phyloP scores from a whole-genome alignment of 64 coral and sea anemone genomes.

The Orbicella faveolata region DNA sequence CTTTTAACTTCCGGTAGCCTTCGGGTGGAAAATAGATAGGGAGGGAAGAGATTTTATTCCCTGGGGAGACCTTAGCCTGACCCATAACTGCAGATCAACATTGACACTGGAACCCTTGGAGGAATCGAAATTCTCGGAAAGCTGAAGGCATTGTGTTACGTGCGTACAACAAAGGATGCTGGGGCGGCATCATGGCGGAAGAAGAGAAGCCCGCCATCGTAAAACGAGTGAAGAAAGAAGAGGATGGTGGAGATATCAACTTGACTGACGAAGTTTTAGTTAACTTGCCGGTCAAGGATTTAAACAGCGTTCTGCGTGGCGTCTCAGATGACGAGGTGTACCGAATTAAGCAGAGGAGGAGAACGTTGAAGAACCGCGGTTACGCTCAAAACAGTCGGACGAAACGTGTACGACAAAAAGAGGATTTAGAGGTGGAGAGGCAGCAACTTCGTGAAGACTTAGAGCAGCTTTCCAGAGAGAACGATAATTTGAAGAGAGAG shows the following conservation, averaged over 20 bases:
- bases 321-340: constrained; percentile 75
- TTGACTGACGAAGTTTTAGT: constrained; percentile 74
- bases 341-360: constrained; percentile 79
- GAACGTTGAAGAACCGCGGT: constrained; percentile 96
- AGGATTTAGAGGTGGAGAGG: constrained; percentile 83
- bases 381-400: constrained; percentile 98
- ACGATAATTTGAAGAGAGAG: constrained; percentile 86
- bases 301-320: constrained; percentile 70
- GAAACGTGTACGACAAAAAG: constrained; percentile 85
- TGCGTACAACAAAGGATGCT: constrained; percentile 54
- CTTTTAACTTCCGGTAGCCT: too few relatives aligned
- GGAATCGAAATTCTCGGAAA: too few relatives aligned
- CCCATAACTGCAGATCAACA: too few relatives aligned
- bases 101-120: too few relatives aligned
- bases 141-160: background rate
- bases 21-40: too few relatives aligned
- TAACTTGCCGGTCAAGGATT: constrained; percentile 80
- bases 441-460: constrained; percentile 78
- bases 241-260: constrained; percentile 46
- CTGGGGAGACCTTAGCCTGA: too few relatives aligned
- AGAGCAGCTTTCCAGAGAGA: constrained; percentile 85
- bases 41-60: too few relatives aligned
- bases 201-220: constrained; percentile 67
- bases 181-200: constrained; percentile 94
- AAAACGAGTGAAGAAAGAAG: constrained; percentile 80